Conservation (phyloP, 2,888 invertebrate genomes). For the Pristionchus fissidentatus region DNA sequence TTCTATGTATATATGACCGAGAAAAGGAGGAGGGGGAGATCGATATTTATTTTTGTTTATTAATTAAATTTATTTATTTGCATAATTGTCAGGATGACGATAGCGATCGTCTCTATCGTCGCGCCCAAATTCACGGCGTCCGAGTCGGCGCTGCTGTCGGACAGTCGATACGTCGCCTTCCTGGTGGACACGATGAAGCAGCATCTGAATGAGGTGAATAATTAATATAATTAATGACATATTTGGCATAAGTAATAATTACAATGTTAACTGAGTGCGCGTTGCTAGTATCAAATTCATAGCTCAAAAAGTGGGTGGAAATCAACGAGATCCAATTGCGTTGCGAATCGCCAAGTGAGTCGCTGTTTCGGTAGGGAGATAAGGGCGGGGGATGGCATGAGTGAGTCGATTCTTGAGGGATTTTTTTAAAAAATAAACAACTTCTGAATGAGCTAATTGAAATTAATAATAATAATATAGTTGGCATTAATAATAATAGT, state of each 20-base stretch:
- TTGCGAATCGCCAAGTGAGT: too few species aligned
- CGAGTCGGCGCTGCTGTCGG: slow-evolving; percentile 82
- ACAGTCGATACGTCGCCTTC: slow-evolving; percentile 83
- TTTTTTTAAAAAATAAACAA: too few species aligned
- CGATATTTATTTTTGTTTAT: background rate
- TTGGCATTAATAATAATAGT: slow-evolving; percentile 42
- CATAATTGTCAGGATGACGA: slow-evolving; percentile 82
- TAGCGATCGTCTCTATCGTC: slow-evolving; percentile 86
- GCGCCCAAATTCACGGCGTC: slow-evolving; percentile 82
- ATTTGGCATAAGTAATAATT: too few species aligned
- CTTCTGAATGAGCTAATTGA: slow-evolving; percentile 54
- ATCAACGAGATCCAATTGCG: too few species aligned
- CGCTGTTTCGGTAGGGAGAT: too few species aligned
- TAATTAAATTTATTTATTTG: background rate
- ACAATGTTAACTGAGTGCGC: too few species aligned
- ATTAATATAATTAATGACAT: too few species aligned
- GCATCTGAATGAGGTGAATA: slow-evolving; percentile 78
- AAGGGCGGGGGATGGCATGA: too few species aligned
- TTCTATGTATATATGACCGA: too few species aligned
- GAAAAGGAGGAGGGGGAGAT: background rate
- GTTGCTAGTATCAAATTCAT: too few species aligned
- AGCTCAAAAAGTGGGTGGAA: too few species aligned
- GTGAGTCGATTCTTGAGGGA: too few species aligned
- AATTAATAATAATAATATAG: slow-evolving; percentile 56
- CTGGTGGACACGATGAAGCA: slow-evolving; percentile 81